Conservation (phyloP, 2,888 invertebrate species). For the Cephus rjabovi region DNA sequence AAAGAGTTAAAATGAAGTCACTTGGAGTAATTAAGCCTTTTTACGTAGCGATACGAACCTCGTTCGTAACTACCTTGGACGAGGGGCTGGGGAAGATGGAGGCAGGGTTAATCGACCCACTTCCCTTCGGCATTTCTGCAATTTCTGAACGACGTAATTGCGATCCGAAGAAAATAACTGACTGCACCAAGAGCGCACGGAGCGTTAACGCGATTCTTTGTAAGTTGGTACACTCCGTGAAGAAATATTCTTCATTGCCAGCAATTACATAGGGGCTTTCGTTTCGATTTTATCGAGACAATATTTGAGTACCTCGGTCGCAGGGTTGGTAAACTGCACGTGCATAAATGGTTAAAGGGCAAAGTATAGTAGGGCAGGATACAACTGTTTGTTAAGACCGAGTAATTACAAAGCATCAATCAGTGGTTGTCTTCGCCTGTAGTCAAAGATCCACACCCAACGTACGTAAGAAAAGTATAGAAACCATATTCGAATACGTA, state of each 20-base stretch:
- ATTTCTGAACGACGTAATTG: conserved; percentile 43
- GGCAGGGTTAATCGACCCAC: background rate
- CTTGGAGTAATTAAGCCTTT: background rate
- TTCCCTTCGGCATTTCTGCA: conserved; percentile 40
- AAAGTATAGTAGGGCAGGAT: background rate
- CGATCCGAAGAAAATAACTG: conserved; percentile 27
- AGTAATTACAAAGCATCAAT: conserved; percentile 40
- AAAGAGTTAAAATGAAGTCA: background rate
- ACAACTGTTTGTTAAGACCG: conserved; percentile 33
- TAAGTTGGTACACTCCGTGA: background rate
- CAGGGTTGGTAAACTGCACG: background rate
- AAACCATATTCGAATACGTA: background rate
- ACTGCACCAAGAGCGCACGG: background rate
- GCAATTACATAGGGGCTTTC: background rate
- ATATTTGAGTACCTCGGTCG: background rate
- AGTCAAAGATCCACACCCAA: background rate
- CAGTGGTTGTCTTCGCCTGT: conserved; percentile 17
- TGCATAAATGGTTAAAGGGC: background rate
- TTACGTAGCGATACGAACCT: background rate
- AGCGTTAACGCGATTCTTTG: background rate
- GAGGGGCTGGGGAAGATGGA: background rate
- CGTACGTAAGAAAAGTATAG: background rate
- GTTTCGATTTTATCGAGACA: background rate
- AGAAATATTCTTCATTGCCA: background rate
- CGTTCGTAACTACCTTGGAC: background rate